Conservation (phyloP, 1,140 invertebrate genomes). For the Ceratina japonica region DNA sequence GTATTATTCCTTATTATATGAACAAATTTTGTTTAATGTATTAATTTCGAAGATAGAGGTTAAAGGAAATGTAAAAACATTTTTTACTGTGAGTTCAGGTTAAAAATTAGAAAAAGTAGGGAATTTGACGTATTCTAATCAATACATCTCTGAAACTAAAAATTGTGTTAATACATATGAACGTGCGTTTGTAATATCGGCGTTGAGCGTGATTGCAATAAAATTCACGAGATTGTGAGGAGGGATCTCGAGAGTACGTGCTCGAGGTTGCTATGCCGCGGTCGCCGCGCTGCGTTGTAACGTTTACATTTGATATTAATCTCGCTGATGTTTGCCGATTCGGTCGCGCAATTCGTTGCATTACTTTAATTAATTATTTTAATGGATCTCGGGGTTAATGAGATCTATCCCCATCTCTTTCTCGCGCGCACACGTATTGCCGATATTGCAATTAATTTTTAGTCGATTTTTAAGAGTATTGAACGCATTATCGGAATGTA, state of each 20-base stretch:
- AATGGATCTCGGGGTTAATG: slow-evolving; percentile 49
- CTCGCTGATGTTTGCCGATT: slow-evolving; percentile 52
- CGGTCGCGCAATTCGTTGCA: slow-evolving; percentile 51
- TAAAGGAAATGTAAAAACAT: no score
- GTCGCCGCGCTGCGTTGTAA: slow-evolving; percentile 14
- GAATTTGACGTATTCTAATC: no score
- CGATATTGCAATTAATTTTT: not conserved
- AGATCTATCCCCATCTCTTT: not conserved
- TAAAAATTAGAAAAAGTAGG: no score
- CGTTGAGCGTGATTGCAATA: slow-evolving; percentile 47
- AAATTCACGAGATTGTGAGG: slow-evolving; percentile 53
- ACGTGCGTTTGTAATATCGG: slow-evolving; percentile 4
- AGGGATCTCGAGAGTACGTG: slow-evolving; percentile 38
- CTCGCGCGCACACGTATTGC: not conserved
- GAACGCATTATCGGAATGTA: no score
- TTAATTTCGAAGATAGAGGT: no score
- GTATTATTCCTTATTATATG: no score
- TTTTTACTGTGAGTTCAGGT: no score
- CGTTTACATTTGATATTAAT: slow-evolving; percentile 65
- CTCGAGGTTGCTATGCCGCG: slow-evolving; percentile 19
- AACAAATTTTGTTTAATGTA: no score
- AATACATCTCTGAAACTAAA: no score
- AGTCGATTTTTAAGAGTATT: no score
- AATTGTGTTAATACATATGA: no score
- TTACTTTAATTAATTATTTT: slow-evolving; percentile 66